Evolutionary conservation across 1,140 invertebrate species (phyloP).

Genomic region (Temnothorax nylanderi): DNA sequence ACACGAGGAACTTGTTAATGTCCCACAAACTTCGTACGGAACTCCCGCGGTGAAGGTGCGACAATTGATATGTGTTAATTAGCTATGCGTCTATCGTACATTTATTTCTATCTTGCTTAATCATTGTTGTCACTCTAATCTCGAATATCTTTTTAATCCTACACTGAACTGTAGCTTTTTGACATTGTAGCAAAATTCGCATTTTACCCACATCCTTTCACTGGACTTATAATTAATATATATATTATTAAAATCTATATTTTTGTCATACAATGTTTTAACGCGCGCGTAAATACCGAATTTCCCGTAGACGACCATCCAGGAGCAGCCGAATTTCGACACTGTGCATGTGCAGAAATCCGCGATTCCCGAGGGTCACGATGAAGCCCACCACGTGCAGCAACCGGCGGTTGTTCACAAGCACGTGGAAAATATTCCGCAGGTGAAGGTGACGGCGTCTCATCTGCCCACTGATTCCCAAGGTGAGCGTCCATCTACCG

Average conservation of each 20-base stretch:
- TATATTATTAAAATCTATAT: not conserved
- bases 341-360: not conserved
- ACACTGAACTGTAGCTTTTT: not conserved
- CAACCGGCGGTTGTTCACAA: slow-evolving; percentile 15
- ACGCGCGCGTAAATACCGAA: not conserved
- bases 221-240: not conserved
- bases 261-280: not conserved
- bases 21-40: slow-evolving; percentile 48
- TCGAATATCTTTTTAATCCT: not conserved
- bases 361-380: not conserved
- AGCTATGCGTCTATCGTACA: not conserved
- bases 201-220: not conserved
- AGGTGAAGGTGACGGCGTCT: not conserved
- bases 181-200: not conserved
- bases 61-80: not conserved
- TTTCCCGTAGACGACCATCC: not conserved
- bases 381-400: slow-evolving; percentile 5
- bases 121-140: not conserved
- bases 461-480: not conserved
- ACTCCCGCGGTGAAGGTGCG: slow-evolving; percentile 54
- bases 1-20: slow-evolving; percentile 36
- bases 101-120: not conserved
- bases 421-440: not conserved
- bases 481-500: slow-evolving; percentile 18
- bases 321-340: not conserved